Base-by-base conservation (phyloP, 1,140 invertebrate genomes). In the Dreissena rostriformis region DNA sequence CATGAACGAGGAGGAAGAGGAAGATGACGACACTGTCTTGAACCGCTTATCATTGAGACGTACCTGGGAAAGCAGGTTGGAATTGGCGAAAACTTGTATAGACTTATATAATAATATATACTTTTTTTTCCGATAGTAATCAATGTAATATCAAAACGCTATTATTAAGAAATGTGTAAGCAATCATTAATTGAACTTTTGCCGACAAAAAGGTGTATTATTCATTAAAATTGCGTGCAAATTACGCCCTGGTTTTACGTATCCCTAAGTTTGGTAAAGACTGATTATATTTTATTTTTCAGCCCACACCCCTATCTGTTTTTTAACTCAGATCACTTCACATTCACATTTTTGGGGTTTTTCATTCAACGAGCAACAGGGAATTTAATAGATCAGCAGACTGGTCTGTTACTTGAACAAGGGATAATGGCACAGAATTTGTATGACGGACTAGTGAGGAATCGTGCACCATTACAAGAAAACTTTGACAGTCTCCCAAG, bases 221-320 rank as follows among this genome's bases (percentile, higher is more conserved):
- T n/a, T n/a, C n/a, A n/a, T n/a, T n/a, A n/a, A n/a, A n/a, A n/a
- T n/a, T n/a, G n/a, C n/a, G n/a, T n/a, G n/a, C n/a, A n/a, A n/a
- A n/a, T n/a, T n/a, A n/a, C n/a, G n/a, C n/a, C n/a, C n/a, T n/a
- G n/a, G n/a, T n/a, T n/a, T n/a, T n/a, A n/a, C n/a, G n/a, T n/a
- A n/a, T n/a, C n/a, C n/a, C n/a, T n/a, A n/a, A n/a, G n/a, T n/a
- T n/a, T n/a, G n/a, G n/a, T n/a, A n/a, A 67, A 29, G 22, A 24
- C 14, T 19, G 14, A n/a, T 28, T 67, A 15, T 65, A 66, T 26
- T 57, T 57, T 82, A 51, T 15, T 57, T 86, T 87, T 68, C 86
- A 92, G 91, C 51, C 88, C 90, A 12, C 91, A 92, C 87, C 92
- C 92, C 12, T 92, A 92, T 78, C 80, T 92, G 8, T 92, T 92